Evolutionary conservation across 2,797 vertebrate species (phyloP), one percentile per base, ranked within the genome.

Genomic region (Poeciliopsis presidionis): DNA sequence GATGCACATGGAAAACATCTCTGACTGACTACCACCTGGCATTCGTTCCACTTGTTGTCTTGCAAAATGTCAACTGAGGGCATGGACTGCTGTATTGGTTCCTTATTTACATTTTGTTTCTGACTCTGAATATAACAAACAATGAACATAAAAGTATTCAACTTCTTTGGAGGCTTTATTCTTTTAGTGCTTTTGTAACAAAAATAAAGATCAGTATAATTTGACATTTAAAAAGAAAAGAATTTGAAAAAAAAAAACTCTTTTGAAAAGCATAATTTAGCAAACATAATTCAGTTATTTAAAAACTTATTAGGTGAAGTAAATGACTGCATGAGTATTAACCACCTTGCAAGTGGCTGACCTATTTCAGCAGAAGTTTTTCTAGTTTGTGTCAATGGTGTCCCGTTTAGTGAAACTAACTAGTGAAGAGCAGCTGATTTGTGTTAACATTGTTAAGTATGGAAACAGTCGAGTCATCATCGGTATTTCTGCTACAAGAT

Each of bases 1-100:
- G 43, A 70, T 84, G 75, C 36, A 59, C 53, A 69, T 57, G 11
- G 45, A 33, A 72, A 83, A 67, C 41, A 45, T 77, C 25, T 78
- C 63, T 25, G 63, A 78, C 41, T 45, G 67, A 70, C 67, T 45
- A 30, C 41, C 55, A 25, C 45, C 72, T 71, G 67, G 45, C 67
- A 30, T 28, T 45, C 4, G 11, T 16, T 28, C 67, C 25, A 18
- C 67, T 45, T 45, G 13, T 28, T 65, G 9, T 67, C 63, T 67
- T 25, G 36, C 39, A 65, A 65, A 65, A 65, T 22, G 33, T 65
- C 33, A 39, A 39, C 2, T 18, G 61, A 65, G 61, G 33, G 16
- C 61, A 61, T 18, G 2, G 22, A 3, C 12, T 59, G 57, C 53
- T n/a, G 53, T 25, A 1, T 12, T 11, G 9, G 11, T 9, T 65